Evolutionary conservation across 2,113 vertebrate species (phyloP), one percentile per base, ranked within the genome.

Genomic region (Australoheros scitulus): DNA sequence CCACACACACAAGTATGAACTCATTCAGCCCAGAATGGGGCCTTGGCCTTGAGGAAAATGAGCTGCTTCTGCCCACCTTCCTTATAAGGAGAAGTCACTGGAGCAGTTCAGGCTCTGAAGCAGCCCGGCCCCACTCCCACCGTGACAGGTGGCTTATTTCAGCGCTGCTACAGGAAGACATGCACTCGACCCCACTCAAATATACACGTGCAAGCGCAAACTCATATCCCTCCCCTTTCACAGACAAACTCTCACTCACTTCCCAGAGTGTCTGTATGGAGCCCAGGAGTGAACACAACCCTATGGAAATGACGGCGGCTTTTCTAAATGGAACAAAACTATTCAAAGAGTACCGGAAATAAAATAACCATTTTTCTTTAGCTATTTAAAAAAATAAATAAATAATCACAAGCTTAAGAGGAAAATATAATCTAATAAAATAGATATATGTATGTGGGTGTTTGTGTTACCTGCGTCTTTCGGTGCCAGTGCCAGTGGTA

Each of bases 391-490:
- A 47, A 34, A 7, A 34, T 7, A 34, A 7, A 34, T 7, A 34
- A 34, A 26, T 26, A 32, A 32, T 14, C 13, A 14, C 4, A 47
- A 13, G 47, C 52, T 52, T 32, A 32, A 72, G 47, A 2, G 11
- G 24, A 8, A 55, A 55, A 52, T n/a, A n/a, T n/a, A n/a, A n/a
- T n/a, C 68, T 0, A 72, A 57, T 57, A 22, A 55, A 72, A 34
- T 55, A 3, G 1, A 72, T 55, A 17, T 2, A 14, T 72, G 20
- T n/a, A 26, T 32, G 47, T 72, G 20, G 3, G 68, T 5, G 78
- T 76, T 7, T 76, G 20, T 2, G 34, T 81, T 90, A 99, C 98
- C 98, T 99, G 97, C 98, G 98, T 95, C 97, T 96, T 94, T 99
- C 98, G 83, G 97, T 95, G 96, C 96, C 96, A 93, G 97, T 97